phyloP scores from a whole-genome alignment of 2,888 invertebrate genomes.

The Drosophila fungiperda region DNA sequence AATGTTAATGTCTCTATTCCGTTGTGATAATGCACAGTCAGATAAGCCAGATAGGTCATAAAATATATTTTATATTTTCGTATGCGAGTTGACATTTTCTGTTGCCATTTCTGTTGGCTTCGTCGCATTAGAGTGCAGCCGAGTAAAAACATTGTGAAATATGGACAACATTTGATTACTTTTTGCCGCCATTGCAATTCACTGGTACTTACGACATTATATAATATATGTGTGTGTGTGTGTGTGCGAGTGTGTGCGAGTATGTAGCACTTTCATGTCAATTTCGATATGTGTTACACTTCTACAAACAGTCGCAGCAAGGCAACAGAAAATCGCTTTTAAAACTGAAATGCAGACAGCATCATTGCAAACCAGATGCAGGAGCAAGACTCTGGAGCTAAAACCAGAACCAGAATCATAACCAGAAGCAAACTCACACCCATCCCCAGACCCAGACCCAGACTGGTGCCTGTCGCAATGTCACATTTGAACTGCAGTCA shows the following conservation, averaged over 20 bases:
- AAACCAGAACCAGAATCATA: not conserved
- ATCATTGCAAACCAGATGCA: constrained; percentile 12
- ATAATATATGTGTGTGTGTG: not conserved
- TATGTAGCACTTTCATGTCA: constrained; percentile 51
- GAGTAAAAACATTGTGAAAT: constrained; percentile 43
- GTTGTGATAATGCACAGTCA: not conserved
- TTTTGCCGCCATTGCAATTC: constrained; percentile 33
- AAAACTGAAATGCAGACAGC: constrained; percentile 68
- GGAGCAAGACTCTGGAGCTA: constrained; percentile 1
- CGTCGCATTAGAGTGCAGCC: constrained; percentile 36
- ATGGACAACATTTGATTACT: constrained; percentile 65
- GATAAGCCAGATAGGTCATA: not conserved
- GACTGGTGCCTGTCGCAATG: constrained; percentile 57
- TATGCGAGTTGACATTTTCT: constrained; percentile 10
- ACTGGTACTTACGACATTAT: not conserved
- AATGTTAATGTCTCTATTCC: not conserved
- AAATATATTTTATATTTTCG: not conserved
- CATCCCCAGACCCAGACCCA: not conserved
- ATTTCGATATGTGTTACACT: constrained; percentile 67
- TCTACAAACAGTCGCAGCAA: constrained; percentile 61
- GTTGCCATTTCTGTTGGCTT: constrained; percentile 16
- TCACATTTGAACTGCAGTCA: constrained; percentile 72
- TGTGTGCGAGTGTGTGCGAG: constrained; percentile 3
- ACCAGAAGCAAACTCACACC: not conserved
- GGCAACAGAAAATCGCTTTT: constrained; percentile 73